Percentiles rank a stretch among this genome's conserved stretches.
Conservation (phyloP, 2,113 vertebrate species). For the Pogonocichla stellata region DNA sequence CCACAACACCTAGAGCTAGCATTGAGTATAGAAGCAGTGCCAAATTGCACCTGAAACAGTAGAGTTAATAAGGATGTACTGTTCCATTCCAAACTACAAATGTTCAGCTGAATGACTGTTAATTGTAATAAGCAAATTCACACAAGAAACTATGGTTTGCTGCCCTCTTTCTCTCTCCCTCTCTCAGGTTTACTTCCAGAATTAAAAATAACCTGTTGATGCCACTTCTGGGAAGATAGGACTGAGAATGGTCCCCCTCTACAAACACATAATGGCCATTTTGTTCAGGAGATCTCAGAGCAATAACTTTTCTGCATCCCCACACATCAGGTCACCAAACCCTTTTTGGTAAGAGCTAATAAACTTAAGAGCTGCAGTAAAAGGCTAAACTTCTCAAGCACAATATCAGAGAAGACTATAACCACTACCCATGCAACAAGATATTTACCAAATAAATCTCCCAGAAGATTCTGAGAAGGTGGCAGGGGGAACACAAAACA, state of each 20-base stretch:
- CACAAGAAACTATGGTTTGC: background rate
- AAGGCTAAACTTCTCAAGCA: background rate
- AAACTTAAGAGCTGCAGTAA: background rate
- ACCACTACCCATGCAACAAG: background rate
- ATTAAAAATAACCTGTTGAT: background rate
- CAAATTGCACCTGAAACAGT: background rate
- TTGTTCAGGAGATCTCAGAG: background rate
- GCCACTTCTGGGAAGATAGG: background rate
- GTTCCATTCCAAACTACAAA: background rate
- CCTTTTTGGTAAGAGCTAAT: background rate
- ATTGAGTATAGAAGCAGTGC: background rate
- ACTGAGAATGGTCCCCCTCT: background rate
- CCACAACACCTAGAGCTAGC: background rate
- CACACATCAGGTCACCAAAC: background rate
- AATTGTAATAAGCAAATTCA: conserved; percentile 17
- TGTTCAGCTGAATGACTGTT: conserved; percentile 12
- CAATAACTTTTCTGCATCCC: background rate
- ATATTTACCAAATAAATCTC: background rate
- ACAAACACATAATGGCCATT: background rate
- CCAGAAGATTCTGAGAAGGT: background rate
- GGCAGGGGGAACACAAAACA: background rate
- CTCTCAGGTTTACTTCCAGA: background rate
- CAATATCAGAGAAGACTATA: background rate
- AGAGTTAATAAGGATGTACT: background rate
- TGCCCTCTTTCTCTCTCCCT: background rate